These are phyloP conservation scores for Trididemnum miniatum DNA, from an alignment of 23 tunicate species.

Conservation along the genomic window DNA sequence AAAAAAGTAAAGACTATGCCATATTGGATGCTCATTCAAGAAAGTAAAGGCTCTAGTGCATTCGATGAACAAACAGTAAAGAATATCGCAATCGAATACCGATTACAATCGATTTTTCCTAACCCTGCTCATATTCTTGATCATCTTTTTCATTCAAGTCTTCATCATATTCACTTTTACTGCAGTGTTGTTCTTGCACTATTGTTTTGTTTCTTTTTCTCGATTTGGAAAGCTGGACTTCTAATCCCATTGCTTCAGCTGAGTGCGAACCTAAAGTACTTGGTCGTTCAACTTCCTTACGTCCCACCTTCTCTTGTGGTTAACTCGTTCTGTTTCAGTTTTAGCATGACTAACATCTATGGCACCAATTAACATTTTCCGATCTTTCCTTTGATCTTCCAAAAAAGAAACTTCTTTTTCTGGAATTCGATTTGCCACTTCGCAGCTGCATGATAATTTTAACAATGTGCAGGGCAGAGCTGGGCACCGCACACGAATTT, in stretches of 20 bases:
- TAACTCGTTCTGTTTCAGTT: not conserved
- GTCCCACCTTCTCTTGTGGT: not conserved
- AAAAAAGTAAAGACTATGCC: too few species aligned
- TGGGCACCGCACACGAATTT: too few species aligned
- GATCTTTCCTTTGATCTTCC: not conserved
- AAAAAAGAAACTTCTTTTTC: slow-evolving; percentile 11
- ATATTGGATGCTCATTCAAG: too few species aligned
- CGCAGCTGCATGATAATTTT: not conserved
- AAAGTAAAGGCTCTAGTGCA: too few species aligned
- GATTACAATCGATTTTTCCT: too few species aligned
- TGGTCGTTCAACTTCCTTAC: not conserved
- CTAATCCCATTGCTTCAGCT: not conserved
- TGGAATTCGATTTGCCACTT: not conserved
- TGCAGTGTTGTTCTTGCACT: not conserved
- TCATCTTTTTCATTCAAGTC: not conserved
- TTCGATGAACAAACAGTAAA: too few species aligned
- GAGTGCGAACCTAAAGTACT: not conserved
- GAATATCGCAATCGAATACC: too few species aligned
- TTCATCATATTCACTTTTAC: not conserved
- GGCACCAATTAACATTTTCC: too few species aligned
- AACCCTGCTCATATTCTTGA: not conserved
- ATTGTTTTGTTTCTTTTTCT: not conserved
- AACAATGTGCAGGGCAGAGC: not conserved
- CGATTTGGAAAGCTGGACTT: not conserved
- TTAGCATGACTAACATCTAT: slow-evolving; percentile 1